Conservation (phyloP, 2,888 invertebrate species). For the Polyommatus icarus region DNA sequence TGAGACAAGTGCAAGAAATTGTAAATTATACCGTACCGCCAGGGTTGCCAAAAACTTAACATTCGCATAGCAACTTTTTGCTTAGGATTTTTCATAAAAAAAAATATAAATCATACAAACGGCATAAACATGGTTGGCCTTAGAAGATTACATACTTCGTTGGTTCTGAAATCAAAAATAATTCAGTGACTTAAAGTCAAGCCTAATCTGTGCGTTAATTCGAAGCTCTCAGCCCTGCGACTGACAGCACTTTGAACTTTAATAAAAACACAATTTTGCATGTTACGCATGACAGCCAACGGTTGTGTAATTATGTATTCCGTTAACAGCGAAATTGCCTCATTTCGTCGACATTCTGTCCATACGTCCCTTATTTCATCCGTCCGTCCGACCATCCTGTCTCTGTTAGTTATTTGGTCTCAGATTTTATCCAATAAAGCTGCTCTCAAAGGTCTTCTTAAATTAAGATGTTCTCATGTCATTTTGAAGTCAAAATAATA, state of each 20-base stretch:
- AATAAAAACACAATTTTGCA: conserved; percentile 32
- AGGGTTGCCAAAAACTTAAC: background rate
- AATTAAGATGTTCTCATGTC: background rate
- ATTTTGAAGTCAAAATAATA: background rate
- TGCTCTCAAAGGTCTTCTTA: background rate
- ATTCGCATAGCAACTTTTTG: background rate
- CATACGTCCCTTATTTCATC: background rate
- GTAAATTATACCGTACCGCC: conserved; percentile 6
- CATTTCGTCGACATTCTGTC: conserved; percentile 21
- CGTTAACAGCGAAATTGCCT: conserved; percentile 33
- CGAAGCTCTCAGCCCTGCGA: background rate
- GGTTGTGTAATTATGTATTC: conserved; percentile 32
- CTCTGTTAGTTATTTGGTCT: background rate
- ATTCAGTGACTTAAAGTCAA: background rate
- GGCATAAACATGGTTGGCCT: background rate
- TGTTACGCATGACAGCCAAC: conserved; percentile 31
- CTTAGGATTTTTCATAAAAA: background rate
- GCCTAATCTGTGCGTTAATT: background rate
- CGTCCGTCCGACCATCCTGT: background rate
- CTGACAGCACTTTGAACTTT: conserved; percentile 13
- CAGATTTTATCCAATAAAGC: background rate
- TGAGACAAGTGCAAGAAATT: conserved; percentile 28
- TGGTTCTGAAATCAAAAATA: background rate
- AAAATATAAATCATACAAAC: background rate
- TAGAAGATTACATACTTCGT: background rate